phyloP scores from a whole-genome alignment of 2,888 invertebrate species.

The Parapristionchus giblindavisi region DNA sequence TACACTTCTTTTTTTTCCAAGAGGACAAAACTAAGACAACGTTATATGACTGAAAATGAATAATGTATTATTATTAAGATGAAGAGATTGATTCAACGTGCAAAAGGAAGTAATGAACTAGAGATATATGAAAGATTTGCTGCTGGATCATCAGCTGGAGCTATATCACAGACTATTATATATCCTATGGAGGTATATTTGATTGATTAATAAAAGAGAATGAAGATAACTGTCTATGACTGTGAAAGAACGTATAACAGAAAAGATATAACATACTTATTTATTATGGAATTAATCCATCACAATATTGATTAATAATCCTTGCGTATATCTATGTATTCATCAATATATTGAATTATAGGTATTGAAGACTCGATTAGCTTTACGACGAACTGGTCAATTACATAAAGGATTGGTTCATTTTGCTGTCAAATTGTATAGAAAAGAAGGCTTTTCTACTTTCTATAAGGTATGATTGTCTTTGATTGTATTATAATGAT shows the following conservation, averaged over 20 bases:
- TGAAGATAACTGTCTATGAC: too few relatives aligned
- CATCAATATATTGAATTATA: constrained; percentile 60
- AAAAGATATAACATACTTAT: too few relatives aligned
- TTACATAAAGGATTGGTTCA: constrained; percentile 87
- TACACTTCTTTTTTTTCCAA: too few relatives aligned
- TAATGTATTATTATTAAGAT: constrained; percentile 71
- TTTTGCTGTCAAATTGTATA: constrained; percentile 88
- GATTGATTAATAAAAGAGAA: neutral
- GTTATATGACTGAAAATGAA: neutral
- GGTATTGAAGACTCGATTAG: constrained; percentile 95
- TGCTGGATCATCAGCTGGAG: constrained; percentile 78
- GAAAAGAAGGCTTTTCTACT: constrained; percentile 83
- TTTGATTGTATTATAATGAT: neutral
- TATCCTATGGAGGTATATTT: constrained; percentile 88
- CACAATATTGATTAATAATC: too few relatives aligned
- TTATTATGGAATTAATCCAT: too few relatives aligned
- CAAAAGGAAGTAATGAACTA: constrained; percentile 79
- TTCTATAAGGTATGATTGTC: constrained; percentile 78
- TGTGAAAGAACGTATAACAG: too few relatives aligned
- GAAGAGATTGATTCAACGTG: constrained; percentile 84
- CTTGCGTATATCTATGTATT: neutral
- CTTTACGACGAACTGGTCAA: constrained; percentile 89
- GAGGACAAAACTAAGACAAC: too few relatives aligned
- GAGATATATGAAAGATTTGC: constrained; percentile 82
- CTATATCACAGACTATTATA: constrained; percentile 91